phyloP scores from a whole-genome alignment of 1,140 invertebrate genomes.

The Sarcophaga bullata region DNA sequence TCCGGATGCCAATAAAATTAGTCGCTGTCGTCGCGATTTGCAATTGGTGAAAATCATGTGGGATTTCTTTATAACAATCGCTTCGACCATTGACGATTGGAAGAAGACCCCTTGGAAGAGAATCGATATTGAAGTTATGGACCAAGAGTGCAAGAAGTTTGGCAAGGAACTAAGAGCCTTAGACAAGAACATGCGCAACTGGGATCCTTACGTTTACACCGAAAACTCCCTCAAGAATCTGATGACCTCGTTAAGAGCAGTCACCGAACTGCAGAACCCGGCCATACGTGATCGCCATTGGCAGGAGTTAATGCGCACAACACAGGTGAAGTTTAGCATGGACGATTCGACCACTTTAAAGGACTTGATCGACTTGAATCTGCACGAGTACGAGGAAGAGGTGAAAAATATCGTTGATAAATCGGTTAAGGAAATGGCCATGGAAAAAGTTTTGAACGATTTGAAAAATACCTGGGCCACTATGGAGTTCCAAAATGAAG shows the following conservation, averaged over 20 bases:
- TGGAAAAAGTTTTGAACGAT: slow-evolving; percentile 87
- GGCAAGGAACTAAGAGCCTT: slow-evolving; percentile 84
- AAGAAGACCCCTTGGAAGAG: slow-evolving; percentile 92
- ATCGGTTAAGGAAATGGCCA: slow-evolving; percentile 93
- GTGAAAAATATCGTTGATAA: slow-evolving; percentile 96
- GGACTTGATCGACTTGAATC: slow-evolving; percentile 85
- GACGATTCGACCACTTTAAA: slow-evolving; percentile 81
- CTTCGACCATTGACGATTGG: slow-evolving; percentile 87
- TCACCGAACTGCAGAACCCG: slow-evolving; percentile 93
- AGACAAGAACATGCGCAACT: slow-evolving; percentile 87
- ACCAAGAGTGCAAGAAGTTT: slow-evolving; percentile 93
- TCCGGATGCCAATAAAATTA: slow-evolving; percentile 83
- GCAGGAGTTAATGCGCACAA: slow-evolving; percentile 91
- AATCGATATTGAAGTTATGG: slow-evolving; percentile 93
- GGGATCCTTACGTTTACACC: slow-evolving; percentile 74
- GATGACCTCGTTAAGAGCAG: slow-evolving; percentile 85
- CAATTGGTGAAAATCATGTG: slow-evolving; percentile 84
- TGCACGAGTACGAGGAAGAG: slow-evolving; percentile 93
- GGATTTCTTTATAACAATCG: slow-evolving; percentile 88
- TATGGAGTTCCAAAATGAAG: slow-evolving; percentile 85
- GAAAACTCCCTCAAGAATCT: slow-evolving; percentile 85
- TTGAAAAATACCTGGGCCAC: slow-evolving; percentile 83
- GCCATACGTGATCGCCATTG: slow-evolving; percentile 93
- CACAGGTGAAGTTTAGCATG: slow-evolving; percentile 82
- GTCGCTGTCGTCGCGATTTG: slow-evolving; percentile 80